These are phyloP conservation scores for Geotria australis DNA, from an alignment of 2,797 vertebrate genomes.

Conservation along the genomic window DNA sequence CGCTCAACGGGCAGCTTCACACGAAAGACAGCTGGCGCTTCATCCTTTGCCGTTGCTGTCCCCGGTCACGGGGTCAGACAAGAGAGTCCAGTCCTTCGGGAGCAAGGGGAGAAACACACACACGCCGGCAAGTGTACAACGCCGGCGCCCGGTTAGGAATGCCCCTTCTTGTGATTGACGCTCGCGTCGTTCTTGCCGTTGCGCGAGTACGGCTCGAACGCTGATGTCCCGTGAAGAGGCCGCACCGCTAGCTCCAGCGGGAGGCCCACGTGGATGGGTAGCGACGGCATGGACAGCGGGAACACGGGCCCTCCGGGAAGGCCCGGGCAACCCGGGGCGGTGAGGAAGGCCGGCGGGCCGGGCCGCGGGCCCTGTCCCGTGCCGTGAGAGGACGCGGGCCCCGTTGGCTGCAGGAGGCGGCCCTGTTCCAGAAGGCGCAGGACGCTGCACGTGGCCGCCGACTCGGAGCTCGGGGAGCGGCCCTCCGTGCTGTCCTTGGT, in stretches of 20 bases:
- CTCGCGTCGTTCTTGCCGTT: conserved; percentile 28
- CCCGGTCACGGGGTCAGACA: too few relatives aligned
- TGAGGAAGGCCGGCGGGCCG: conserved; percentile 6
- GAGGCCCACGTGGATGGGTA: conserved; percentile 8
- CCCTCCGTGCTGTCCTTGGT: conserved; percentile 61
- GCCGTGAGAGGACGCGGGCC: conserved; percentile 9
- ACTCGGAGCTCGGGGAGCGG: conserved; percentile 30
- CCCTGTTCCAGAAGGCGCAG: conserved; percentile 66
- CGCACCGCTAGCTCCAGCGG: conserved; percentile 27
- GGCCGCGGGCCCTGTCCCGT: conserved; percentile 19
- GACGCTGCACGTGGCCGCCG: conserved; percentile 66
- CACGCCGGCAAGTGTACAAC: too few relatives aligned
- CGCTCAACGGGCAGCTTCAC: too few relatives aligned
- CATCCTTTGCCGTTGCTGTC: too few relatives aligned
- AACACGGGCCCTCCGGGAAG: conserved; percentile 12
- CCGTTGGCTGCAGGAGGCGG: conserved; percentile 34
- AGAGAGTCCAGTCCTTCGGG: too few relatives aligned
- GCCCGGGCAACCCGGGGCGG: conserved; percentile 3
- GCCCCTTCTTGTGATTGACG: not conserved
- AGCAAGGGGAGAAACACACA: too few relatives aligned
- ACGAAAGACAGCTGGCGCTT: too few relatives aligned
- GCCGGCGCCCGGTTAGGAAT: not conserved
- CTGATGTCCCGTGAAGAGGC: conserved; percentile 39
- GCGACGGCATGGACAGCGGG: conserved; percentile 21
- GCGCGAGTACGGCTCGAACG: conserved; percentile 59